Evolutionary conservation across 2,888 invertebrate species (phyloP).

Genomic region (Endotricha flammealis): DNA sequence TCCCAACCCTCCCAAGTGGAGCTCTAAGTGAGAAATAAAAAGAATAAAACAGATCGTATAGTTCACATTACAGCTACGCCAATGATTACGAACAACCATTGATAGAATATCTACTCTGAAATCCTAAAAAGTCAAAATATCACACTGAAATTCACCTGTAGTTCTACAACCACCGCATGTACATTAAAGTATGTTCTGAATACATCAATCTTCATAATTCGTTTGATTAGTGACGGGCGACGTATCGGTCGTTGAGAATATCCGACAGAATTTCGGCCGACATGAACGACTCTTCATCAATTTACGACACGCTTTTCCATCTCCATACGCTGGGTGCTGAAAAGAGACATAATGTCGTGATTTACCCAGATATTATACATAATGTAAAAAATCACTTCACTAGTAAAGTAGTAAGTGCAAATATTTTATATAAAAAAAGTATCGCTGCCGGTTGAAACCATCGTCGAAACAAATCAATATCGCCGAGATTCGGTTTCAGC

Average conservation of each 20-base stretch:
- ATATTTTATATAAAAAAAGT: no score
- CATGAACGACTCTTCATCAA: conserved; percentile 55
- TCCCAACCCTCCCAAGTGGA: no score
- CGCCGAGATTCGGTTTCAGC: no score
- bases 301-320: conserved; percentile 45
- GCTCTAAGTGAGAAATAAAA: no score
- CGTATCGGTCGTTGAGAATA: conserved; percentile 19
- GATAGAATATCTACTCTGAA: background rate
- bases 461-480: no score
- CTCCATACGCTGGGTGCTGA: conserved; percentile 31
- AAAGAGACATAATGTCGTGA: conserved; percentile 12
- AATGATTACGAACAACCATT: no score
- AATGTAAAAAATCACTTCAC: background rate
- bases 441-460: no score
- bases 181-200: no score
- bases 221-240: conserved; percentile 12
- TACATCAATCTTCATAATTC: conserved; percentile 10
- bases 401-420: no score
- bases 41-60: no score
- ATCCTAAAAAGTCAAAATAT: background rate
- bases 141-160: background rate
- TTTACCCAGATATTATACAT: background rate
- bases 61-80: no score
- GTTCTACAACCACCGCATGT: no score
- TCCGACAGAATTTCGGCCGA: conserved; percentile 46